phyloP scores from a whole-genome alignment of 2,113 vertebrate genomes.

The Phasianus colchicus region DNA sequence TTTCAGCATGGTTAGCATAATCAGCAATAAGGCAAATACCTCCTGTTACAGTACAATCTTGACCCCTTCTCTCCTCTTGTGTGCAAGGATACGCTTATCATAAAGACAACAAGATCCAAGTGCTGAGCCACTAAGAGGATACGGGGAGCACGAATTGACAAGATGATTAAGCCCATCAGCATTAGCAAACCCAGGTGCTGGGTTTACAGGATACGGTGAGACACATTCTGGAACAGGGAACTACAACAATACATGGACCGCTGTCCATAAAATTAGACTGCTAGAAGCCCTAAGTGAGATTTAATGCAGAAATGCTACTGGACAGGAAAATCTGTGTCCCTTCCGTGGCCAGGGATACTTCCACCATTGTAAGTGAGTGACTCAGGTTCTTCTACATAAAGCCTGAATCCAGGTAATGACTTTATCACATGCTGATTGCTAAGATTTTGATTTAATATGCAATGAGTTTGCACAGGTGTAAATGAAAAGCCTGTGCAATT shows the following conservation, averaged over 20 bases:
- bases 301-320: not conserved
- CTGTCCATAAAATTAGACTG: not conserved
- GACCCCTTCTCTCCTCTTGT: not conserved
- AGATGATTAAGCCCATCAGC: not conserved
- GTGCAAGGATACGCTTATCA: not conserved
- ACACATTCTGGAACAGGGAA: not conserved
- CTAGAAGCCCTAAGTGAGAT: not conserved
- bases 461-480: not conserved
- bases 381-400: not conserved
- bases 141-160: not conserved
- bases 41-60: not conserved
- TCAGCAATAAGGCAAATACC: not conserved
- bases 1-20: not conserved
- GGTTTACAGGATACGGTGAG: not conserved
- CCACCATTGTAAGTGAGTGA: not conserved
- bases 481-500: not conserved
- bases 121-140: not conserved
- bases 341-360: not conserved
- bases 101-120: not conserved
- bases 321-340: not conserved
- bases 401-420: not conserved
- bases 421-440: not conserved
- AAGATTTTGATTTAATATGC: not conserved
- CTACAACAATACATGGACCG: not conserved
- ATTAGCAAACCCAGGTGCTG: not conserved